Percentiles rank a stretch among this genome's conserved stretches.
Conservation (phyloP, 2,113 vertebrate species). For the Mobula birostris region DNA sequence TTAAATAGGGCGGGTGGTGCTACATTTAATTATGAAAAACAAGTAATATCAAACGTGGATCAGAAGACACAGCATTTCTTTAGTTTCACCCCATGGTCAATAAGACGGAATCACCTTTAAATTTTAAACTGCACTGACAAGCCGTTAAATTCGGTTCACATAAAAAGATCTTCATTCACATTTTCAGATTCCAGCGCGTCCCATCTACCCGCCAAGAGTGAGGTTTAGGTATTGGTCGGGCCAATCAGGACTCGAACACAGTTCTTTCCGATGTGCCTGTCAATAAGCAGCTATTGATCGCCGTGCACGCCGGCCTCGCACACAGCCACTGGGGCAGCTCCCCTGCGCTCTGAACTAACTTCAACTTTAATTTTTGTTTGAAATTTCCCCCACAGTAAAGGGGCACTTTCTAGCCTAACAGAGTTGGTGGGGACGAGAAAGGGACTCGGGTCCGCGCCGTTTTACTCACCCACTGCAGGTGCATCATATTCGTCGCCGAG, state of each 20-base stretch:
- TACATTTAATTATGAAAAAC: background rate
- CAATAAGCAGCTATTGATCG: background rate
- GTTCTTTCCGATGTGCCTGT: background rate
- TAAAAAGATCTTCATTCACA: background rate
- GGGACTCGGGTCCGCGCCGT: background rate
- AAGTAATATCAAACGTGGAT: background rate
- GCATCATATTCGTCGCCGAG: slow-evolving; percentile 78
- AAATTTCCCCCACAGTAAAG: background rate
- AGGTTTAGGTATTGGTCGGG: too few species aligned
- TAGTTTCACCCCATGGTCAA: background rate
- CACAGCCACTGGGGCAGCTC: too few species aligned
- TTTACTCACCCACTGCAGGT: slow-evolving; percentile 71
- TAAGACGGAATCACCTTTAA: background rate
- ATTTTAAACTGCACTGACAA: background rate
- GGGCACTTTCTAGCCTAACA: too few species aligned
- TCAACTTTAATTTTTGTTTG: background rate
- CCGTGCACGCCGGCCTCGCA: too few species aligned
- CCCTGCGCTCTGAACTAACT: background rate
- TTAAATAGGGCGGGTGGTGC: background rate
- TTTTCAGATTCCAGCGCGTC: background rate
- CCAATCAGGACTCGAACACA: background rate
- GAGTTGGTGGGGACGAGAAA: background rate
- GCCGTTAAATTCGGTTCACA: background rate
- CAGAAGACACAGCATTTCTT: background rate
- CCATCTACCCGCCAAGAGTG: background rate